phyloP scores from a whole-genome alignment of 2,888 invertebrate genomes.

The Monochamus alternatus region DNA sequence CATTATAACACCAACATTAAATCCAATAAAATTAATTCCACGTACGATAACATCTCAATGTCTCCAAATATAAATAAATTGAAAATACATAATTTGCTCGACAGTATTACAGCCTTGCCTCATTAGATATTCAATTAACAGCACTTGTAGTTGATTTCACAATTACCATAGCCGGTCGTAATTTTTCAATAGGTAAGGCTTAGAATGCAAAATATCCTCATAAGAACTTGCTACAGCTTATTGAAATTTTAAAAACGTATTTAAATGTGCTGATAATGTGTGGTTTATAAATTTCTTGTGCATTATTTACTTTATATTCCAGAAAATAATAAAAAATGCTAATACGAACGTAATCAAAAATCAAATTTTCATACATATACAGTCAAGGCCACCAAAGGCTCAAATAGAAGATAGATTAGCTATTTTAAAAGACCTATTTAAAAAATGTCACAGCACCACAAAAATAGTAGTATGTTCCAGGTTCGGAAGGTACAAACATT shows the following conservation, averaged over 20 bases:
- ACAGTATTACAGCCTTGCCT: slow-evolving; percentile 1
- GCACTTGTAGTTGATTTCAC: not conserved
- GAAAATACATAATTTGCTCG: not conserved
- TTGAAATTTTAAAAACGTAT: not conserved
- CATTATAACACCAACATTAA: not conserved
- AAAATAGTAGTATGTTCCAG: no score
- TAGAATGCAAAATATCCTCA: slow-evolving; percentile 5
- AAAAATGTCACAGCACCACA: no score
- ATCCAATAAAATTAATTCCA: not conserved
- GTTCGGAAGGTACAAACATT: no score
- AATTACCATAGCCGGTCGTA: slow-evolving; percentile 5
- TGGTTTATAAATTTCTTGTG: not conserved
- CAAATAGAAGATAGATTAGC: no score
- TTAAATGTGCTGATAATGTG: not conserved
- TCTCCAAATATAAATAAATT: not conserved
- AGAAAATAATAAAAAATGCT: no score
- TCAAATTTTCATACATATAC: no score
- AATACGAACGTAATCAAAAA: no score
- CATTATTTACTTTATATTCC: no score
- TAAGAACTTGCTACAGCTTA: not conserved
- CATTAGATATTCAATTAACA: slow-evolving; percentile 1
- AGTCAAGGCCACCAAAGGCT: no score
- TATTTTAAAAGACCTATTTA: no score
- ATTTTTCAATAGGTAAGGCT: not conserved
- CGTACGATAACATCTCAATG: not conserved